Conservation (phyloP, 2,797 vertebrate genomes). For the Sparus aurata region DNA sequence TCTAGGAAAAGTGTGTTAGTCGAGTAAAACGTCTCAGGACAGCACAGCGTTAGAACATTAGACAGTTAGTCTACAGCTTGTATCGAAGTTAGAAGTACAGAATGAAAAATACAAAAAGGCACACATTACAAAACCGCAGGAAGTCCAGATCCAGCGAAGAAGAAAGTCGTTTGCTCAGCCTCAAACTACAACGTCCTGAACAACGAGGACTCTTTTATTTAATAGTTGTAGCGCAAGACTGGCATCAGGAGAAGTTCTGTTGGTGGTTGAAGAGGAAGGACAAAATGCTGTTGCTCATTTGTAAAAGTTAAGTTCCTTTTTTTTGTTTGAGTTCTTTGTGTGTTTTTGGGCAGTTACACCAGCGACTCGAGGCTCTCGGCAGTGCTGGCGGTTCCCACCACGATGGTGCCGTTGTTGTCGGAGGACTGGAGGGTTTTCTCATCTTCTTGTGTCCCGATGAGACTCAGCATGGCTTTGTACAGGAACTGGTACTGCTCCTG, state of each 20-base stretch:
- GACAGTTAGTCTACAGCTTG: constrained; percentile 72
- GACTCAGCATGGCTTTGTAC: constrained; percentile 96
- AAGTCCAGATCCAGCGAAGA: constrained; percentile 61
- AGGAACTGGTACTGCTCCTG: constrained; percentile 98
- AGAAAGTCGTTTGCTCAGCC: constrained; percentile 32
- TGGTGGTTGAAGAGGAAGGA: constrained; percentile 31
- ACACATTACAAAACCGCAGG: constrained; percentile 73
- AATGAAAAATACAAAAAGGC: constrained; percentile 82
- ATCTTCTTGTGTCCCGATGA: constrained; percentile 93
- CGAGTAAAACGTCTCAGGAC: constrained; percentile 57
- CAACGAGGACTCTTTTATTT: neutral
- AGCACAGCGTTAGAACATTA: constrained; percentile 50
- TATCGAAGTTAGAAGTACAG: constrained; percentile 74
- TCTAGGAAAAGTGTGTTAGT: constrained; percentile 72
- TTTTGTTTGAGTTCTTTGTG: constrained; percentile 24
- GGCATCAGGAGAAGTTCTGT: constrained; percentile 30
- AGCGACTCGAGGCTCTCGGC: constrained; percentile 95
- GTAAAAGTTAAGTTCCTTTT: constrained; percentile 16
- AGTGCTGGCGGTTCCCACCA: constrained; percentile 84
- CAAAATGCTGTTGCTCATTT: constrained; percentile 24
- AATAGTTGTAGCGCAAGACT: constrained; percentile 9
- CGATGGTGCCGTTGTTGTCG: constrained; percentile 90
- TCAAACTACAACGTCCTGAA: constrained; percentile 30
- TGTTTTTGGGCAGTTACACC: constrained; percentile 81
- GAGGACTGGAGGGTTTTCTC: constrained; percentile 88